These are phyloP conservation scores for Brachyopa scutellaris DNA, from an alignment of 2,888 invertebrate species.

Conservation along the genomic window DNA sequence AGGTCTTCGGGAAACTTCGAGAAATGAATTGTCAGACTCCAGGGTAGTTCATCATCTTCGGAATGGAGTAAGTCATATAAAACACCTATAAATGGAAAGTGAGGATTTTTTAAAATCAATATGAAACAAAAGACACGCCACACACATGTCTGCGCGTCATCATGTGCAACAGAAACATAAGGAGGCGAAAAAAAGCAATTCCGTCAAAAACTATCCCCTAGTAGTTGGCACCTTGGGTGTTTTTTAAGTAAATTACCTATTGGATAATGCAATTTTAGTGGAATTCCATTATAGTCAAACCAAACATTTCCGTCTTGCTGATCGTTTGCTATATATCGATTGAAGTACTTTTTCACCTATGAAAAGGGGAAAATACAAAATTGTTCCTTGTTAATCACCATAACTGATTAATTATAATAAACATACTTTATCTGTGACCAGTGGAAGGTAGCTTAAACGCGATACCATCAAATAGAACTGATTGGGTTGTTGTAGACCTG, in stretches of 20 bases:
- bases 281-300: constrained; percentile 95
- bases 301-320: constrained; percentile 95
- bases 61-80: constrained; percentile 91
- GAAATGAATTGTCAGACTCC: constrained; percentile 97
- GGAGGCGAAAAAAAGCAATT: too few relatives aligned
- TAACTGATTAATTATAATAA: background rate
- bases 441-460: constrained; percentile 95
- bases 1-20: constrained; percentile 95
- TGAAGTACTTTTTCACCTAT: constrained; percentile 94
- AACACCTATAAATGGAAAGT: constrained; percentile 85
- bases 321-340: constrained; percentile 90
- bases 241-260: too few relatives aligned
- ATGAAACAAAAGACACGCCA: background rate
- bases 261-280: constrained; percentile 94
- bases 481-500: constrained; percentile 94
- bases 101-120: background rate
- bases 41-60: constrained; percentile 91
- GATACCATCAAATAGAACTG: constrained; percentile 97
- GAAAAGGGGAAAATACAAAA: constrained; percentile 46
- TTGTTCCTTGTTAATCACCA: background rate
- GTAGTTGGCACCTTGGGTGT: too few relatives aligned
- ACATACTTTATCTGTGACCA: constrained; percentile 95
- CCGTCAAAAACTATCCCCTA: too few relatives aligned
- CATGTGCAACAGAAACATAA: too few relatives aligned
- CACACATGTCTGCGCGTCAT: too few relatives aligned